Conservation (phyloP, 1,140 invertebrate genomes). For the Macrobrachium rosenbergii region DNA sequence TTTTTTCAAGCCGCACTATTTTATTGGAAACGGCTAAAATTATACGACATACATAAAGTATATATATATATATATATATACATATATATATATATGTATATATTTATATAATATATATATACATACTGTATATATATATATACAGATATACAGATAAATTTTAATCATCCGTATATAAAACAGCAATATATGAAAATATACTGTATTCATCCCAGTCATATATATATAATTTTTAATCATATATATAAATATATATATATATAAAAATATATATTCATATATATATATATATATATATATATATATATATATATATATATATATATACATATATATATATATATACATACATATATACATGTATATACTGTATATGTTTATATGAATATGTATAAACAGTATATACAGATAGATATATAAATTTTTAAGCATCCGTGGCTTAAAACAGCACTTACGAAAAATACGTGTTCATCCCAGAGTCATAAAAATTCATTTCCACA, state of each 20-base stretch:
- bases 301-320: constrained; percentile 33
- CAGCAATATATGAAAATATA: no score
- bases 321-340: constrained; percentile 29
- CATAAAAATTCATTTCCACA: no score
- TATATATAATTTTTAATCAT: constrained; percentile 18
- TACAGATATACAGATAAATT: constrained; percentile 2
- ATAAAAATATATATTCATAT: no score
- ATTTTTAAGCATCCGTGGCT: neutral
- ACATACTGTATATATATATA: neutral
- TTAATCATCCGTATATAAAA: no score
- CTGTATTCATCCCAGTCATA: no score
- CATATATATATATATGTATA: constrained; percentile 11
- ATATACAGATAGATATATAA: neutral
- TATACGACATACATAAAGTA: no score
- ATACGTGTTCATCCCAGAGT: no score
- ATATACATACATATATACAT: constrained; percentile 8
- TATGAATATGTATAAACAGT: neutral
- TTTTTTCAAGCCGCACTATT: neutral
- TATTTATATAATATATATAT: neutral
- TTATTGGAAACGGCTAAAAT: neutral
- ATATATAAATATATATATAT: constrained; percentile 9
- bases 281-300: constrained; percentile 14
- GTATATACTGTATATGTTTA: neutral
- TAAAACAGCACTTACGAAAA: no score
- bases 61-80: constrained; percentile 22